Base-by-base conservation (phyloP, 2,113 vertebrate genomes). In the Gasterosteus aculeatus region DNA sequence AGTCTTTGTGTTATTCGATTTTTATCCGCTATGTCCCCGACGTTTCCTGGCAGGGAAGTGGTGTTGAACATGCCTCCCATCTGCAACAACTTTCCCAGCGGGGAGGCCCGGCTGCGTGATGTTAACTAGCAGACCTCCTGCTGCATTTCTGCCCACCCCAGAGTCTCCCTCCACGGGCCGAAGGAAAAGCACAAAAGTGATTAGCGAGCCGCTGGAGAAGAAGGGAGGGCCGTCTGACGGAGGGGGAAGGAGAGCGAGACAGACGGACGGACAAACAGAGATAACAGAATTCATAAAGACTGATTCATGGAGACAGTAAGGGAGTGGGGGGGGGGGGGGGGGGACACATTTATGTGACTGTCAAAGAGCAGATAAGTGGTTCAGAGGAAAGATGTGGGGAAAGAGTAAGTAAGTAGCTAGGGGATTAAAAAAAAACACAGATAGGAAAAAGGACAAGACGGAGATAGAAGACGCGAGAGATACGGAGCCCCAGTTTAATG, bases 131-230 rank as follows among this genome's bases (percentile, higher is more conserved):
- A 80, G 80, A 89, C 77, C 87, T 76, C 88, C 91, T 71, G 76
- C 79, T 85, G 82, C 76, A 77, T 76, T 82, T 80, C 71, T 86
- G 71, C 70, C 85, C 78, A 85, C 81, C 88, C 78, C 74, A 69
- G 80, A 88, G 89, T 85, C 75, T 85, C 84, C 87, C 64, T 86
- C 82, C 87, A 91, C 31, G 85, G 88, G 77, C 88, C 85, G 77
- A 53, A 90, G 87, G 82, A 91, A 91, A 92, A 93, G 87, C 82
- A 93, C 89, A 92, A 91, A 93, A 88, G 90, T 87, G 82, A 92
- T 94, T 93, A 92, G 84, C n/a, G 35, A 87, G 88, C 60, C 8
- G 61, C 85, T 62, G 77, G 77, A 79, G 87, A 71, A 65, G 65
- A 77, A 72, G 82, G 79, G 73, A 60, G 77, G 66, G 67, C 75